Percentiles rank a stretch among this genome's conserved stretches.
Conservation (phyloP, 2,888 invertebrate genomes). For the Steinernema hermaphroditum region DNA sequence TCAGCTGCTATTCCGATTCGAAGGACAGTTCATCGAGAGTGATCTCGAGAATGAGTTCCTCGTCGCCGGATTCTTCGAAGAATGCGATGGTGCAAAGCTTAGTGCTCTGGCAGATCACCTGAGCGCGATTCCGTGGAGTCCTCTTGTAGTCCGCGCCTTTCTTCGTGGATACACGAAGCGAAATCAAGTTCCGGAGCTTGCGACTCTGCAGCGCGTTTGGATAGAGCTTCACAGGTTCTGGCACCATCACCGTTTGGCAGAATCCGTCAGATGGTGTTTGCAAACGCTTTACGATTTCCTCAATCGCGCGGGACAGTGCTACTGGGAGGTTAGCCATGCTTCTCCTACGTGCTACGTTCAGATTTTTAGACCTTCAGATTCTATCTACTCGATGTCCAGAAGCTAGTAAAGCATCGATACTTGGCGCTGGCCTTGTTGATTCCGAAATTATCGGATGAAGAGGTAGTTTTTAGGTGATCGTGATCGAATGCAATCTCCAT, state of each 20-base stretch:
- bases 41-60: not conserved
- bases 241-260: not conserved
- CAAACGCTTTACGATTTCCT: not conserved
- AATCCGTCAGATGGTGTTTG: slow-evolving; percentile 12
- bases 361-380: slow-evolving; percentile 2
- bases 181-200: not conserved
- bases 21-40: not conserved
- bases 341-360: not conserved
- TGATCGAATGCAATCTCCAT: too few relatives aligned
- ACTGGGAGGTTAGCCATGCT: not conserved
- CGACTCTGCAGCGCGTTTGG: not conserved
- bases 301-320: not conserved
- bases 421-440: slow-evolving; percentile 1
- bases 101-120: not conserved
- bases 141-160: not conserved
- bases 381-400: slow-evolving; percentile 4
- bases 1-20: not conserved
- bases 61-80: slow-evolving; percentile 11
- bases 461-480: not conserved
- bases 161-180: slow-evolving; percentile 6
- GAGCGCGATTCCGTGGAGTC: slow-evolving; percentile 16
- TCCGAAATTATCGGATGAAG: not conserved
- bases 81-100: not conserved
- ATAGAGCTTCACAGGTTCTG: slow-evolving; percentile 21
- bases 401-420: slow-evolving; percentile 18